Base-by-base conservation (phyloP, 2,113 vertebrate genomes). In the Pogonocichla stellata region DNA sequence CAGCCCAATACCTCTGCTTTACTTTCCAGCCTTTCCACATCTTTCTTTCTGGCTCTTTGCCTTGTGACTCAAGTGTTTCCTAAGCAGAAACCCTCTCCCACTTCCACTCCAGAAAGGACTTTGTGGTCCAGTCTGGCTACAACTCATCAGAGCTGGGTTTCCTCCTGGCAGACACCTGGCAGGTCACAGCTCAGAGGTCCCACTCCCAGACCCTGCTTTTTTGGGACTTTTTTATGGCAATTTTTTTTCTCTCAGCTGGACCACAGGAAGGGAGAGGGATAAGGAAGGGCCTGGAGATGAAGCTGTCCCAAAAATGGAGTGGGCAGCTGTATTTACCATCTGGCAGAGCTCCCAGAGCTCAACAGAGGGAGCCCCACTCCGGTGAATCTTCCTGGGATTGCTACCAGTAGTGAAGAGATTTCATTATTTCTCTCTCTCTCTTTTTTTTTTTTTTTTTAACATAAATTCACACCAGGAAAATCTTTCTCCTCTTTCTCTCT, bases 281-380 rank as follows among this genome's bases (percentile, higher is more conserved):
- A 75, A 71, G n/a, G 36, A 90, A 85, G 17, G 28, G 33, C 19
- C 29, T 82, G 62, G 50, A 83, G 56, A 38, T 60, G n/a, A 90
- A 86, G 31, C 28, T 93, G 64, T 43, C 82, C 69, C 48, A 26
- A 56, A 86, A 88, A 40, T 16, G 14, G 56, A 88, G 43, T 1
- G 0, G 45, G 43, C 82, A 90, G 80, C 64, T 88, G 40, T 83
- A 43, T 90, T 93, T 80, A 53, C 40, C 40, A 80, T 53, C 87
- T 95, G 95, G 92, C 34, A 1, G 83, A 93, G 82, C 88, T 96
- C 86, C 95, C 80, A 67, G 40, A 88, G 92, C 90, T 96, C 94
- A 97, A 95, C 90, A 97, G 95, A 96, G 88, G 94, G 93, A 96
- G 93, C 96, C 70, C 90, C 92, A 96, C 90, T 93, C 92, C 69